A percentile compares a stretch with the other conserved stretches of the same genome.
These are phyloP conservation scores for Myioborus miniatus DNA, from an alignment of 2,797 vertebrate species.

Conservation along the genomic window DNA sequence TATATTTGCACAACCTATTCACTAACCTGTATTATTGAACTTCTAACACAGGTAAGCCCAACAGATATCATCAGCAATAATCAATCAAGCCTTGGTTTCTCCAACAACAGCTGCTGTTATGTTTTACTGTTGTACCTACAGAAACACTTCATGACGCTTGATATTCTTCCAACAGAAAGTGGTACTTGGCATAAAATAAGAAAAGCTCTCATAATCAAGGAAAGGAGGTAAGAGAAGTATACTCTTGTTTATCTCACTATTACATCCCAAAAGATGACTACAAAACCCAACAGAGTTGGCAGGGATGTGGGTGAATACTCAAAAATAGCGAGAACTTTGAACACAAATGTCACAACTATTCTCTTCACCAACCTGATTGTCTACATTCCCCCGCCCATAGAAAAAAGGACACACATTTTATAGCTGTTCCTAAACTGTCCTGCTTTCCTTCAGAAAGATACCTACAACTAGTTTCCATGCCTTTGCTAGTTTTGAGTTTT, in stretches of 20 bases:
- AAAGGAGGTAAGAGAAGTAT: not conserved
- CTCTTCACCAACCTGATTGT: not conserved
- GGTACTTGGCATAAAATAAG: not conserved
- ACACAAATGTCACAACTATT: not conserved
- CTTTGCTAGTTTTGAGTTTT: not conserved
- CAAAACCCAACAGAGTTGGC: not conserved
- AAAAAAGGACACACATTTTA: not conserved
- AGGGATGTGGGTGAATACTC: not conserved
- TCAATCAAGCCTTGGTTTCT: not conserved
- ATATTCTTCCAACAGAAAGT: not conserved
- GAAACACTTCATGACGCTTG: not conserved
- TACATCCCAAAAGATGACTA: not conserved
- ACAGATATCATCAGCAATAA: not conserved
- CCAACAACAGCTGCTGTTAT: not conserved
- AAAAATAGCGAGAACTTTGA: not conserved
- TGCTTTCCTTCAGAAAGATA: not conserved
- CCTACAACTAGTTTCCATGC: not conserved
- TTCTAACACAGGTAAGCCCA: not conserved
- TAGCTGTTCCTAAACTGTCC: not conserved
- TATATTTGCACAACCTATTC: not conserved
- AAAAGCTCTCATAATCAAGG: not conserved
- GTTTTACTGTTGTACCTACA: not conserved
- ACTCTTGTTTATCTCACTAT: not conserved
- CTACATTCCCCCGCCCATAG: not conserved
- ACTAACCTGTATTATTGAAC: not conserved